phyloP scores from a whole-genome alignment of 2,888 invertebrate species.

The Encarsia formosa region DNA sequence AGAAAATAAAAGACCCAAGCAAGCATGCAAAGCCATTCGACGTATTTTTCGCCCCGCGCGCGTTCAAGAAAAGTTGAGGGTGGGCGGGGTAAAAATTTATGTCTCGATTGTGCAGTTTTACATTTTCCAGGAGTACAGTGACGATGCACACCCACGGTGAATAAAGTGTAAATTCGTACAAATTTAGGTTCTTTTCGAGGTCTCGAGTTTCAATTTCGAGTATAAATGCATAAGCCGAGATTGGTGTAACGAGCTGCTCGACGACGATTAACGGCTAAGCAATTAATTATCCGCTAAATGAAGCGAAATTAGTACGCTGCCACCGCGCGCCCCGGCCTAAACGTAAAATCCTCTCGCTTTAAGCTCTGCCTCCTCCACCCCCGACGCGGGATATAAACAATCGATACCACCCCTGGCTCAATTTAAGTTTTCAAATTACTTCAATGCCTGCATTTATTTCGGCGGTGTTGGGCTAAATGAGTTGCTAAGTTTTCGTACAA shows the following conservation, averaged over 20 bases:
- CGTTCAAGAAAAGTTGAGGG: slow-evolving; percentile 6
- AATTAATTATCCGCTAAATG: slow-evolving; percentile 26
- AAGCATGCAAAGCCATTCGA: neutral
- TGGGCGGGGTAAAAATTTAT: slow-evolving; percentile 13
- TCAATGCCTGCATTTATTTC: no score
- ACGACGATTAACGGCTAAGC: slow-evolving; percentile 23
- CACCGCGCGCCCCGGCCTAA: no score
- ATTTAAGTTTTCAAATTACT: no score
- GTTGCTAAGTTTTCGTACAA: no score
- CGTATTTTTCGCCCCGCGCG: neutral
- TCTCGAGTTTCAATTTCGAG: slow-evolving; percentile 21
- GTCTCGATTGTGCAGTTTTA: neutral
- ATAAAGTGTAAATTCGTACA: neutral
- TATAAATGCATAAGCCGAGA: slow-evolving; percentile 21
- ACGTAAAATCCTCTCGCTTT: no score
- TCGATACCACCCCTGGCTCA: no score
- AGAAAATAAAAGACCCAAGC: no score
- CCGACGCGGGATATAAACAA: no score
- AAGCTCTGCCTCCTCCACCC: no score
- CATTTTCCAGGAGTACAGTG: neutral
- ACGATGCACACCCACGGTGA: neutral
- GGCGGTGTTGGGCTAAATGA: no score
- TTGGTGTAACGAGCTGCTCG: slow-evolving; percentile 19
- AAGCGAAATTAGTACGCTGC: slow-evolving; percentile 24
- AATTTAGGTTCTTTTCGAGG: no score